A percentile compares a stretch with the other conserved stretches of the same genome.
Evolutionary conservation across 2,113 vertebrate genomes (phyloP).

Genomic region (Nymphicus hollandicus): DNA sequence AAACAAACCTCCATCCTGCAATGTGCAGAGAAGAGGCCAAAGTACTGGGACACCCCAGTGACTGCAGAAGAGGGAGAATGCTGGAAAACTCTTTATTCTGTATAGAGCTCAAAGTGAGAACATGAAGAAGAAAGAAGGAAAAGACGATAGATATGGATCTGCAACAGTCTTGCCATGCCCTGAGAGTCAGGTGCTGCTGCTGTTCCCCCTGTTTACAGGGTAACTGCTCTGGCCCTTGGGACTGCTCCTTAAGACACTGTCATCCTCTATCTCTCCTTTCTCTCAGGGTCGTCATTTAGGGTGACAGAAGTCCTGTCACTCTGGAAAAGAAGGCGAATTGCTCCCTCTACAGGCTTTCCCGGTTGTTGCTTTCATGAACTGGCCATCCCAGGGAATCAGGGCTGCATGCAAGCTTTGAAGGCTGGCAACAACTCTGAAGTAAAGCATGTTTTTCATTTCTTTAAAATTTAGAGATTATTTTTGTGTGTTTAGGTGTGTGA

Average conservation of each 20-base stretch:
- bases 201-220: not conserved
- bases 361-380: not conserved
- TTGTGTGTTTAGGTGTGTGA: not conserved
- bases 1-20: not conserved
- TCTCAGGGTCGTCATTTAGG: not conserved
- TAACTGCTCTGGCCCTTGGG: not conserved
- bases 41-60: not conserved
- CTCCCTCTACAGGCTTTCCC: constrained; percentile 46
- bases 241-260: not conserved
- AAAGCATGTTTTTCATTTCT: not conserved
- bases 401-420: not conserved
- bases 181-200: not conserved
- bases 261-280: not conserved
- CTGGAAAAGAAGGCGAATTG: not conserved
- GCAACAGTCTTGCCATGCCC: not conserved
- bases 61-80: not conserved
- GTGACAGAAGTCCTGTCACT: not conserved
- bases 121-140: not conserved
- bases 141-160: not conserved
- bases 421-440: not conserved
- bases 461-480: not conserved
- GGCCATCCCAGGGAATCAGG: no score
- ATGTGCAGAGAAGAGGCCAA: not conserved
- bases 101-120: not conserved
- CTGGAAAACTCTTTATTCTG: not conserved